Evolutionary conservation across 1,140 invertebrate genomes (phyloP).

Genomic region (Vanessa tameamea): DNA sequence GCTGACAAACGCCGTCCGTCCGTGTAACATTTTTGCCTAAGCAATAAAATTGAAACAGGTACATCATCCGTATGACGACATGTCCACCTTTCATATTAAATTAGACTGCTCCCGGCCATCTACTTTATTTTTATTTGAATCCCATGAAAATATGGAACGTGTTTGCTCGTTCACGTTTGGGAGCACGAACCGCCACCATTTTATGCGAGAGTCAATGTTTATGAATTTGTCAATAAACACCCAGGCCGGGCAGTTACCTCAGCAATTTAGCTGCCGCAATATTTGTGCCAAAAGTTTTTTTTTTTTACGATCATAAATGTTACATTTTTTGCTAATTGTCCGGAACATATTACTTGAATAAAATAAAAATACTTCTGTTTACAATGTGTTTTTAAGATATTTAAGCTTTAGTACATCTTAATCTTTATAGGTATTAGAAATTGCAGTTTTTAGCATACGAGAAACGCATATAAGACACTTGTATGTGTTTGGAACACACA

Average conservation of each 20-base stretch:
- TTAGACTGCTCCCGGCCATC: conserved; percentile 71
- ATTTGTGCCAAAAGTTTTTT: conserved; percentile 42
- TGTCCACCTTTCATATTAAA: conserved; percentile 74
- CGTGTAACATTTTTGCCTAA: conserved; percentile 64
- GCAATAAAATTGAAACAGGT: conserved; percentile 70
- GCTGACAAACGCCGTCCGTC: conserved; percentile 64
- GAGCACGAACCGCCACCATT: conserved; percentile 54
- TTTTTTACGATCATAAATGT: conserved; percentile 47
- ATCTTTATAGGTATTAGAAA: conserved; percentile 54
- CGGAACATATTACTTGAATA: conserved; percentile 53
- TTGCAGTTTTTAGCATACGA: conserved; percentile 64
- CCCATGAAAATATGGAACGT: conserved; percentile 76
- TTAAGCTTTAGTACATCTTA: conserved; percentile 56
- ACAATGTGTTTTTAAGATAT: conserved; percentile 58
- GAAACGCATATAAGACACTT: conserved; percentile 57
- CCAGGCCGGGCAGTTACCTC: conserved; percentile 53
- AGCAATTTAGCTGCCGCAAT: conserved; percentile 54
- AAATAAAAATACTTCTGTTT: conserved; percentile 55
- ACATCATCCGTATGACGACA: conserved; percentile 65
- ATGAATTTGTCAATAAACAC: conserved; percentile 77
- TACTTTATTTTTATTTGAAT: conserved; percentile 78
- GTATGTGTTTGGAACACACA: conserved; percentile 52
- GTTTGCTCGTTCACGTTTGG: conserved; percentile 66
- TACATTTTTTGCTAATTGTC: conserved; percentile 44
- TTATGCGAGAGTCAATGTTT: conserved; percentile 72